Conservation (phyloP, 1,140 invertebrate species). For the Thrips palmi region DNA sequence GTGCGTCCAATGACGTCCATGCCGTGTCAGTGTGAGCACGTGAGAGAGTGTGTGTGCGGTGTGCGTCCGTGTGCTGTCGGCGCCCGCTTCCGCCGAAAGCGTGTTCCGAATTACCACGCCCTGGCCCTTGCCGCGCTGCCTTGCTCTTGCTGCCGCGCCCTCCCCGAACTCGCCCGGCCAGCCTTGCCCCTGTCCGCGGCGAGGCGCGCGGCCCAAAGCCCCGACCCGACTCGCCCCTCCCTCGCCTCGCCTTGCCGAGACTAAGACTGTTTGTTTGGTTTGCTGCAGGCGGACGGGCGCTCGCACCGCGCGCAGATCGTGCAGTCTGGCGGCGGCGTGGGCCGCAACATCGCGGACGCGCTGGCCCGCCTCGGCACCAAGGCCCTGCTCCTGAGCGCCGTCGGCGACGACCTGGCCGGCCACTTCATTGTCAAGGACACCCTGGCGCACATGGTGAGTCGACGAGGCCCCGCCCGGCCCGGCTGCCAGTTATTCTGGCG, state of each 20-base stretch:
- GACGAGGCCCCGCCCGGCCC: constrained; percentile 16
- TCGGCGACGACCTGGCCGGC: constrained; percentile 48
- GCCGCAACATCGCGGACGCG: constrained; percentile 75
- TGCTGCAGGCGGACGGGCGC: constrained; percentile 50
- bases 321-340: constrained; percentile 69
- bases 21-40: no score
- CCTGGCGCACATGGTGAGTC: constrained; percentile 16
- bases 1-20: no score
- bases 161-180: no score
- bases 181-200: constrained; percentile 9
- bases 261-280: not conserved
- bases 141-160: no score
- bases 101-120: no score
- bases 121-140: no score
- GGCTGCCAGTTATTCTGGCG: constrained; percentile 22
- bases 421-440: constrained; percentile 11
- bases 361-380: constrained; percentile 45
- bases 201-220: constrained; percentile 12
- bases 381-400: constrained; percentile 54
- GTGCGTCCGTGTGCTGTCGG: no score
- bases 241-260: no score
- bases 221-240: constrained; percentile 7
- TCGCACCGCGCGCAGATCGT: constrained; percentile 45
- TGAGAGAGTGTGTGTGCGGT: no score
- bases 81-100: no score